Base-by-base conservation (phyloP, 2,888 invertebrate species). In the Aleiodes leptofemur region DNA sequence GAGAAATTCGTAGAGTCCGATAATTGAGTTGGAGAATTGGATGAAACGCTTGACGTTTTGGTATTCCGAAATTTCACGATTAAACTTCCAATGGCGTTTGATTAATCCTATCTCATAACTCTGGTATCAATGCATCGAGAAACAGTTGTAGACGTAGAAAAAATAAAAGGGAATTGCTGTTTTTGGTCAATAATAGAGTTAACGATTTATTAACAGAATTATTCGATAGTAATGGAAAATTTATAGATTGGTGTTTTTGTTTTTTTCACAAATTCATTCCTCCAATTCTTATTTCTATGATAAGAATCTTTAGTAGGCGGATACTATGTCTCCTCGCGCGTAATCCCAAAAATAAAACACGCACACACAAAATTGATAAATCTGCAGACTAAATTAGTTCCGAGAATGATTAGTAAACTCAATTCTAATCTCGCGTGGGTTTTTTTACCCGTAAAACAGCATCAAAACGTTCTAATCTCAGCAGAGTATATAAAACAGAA, bases 401-500 rank as follows among this genome's bases (percentile, higher is more conserved):
- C 57, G 38, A 16, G 29, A 34, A 31, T 59, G 69, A 76, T 77
- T 72, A 73, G 66, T 59, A 57, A 57, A 64, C 64, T 64, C 23
- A 23, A 38, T 75, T 76, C 80, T 82, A 84, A 82, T 85, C 84
- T 80, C 79, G 81, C 81, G 82, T 78, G 80, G 76, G 69, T 80
- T 78, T 81, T 81, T 72, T 38, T 56, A 53, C 56, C 64, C 78
- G 80, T 78, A 80, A 74, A 82, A 79, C 82, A 43, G 64, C 64
- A 48, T 64, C 23, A 29, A 23, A 56, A 29, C 14, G 82, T 43
- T 78, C 70, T 84, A 84, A 89, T 88, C 87, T 87, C 83, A 84
- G 86, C 86, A 83, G 85, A 81, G 83, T 83, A 87, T 43, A 43
- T 88, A 84, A 86, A 88, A 87, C 87, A 88, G 85, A 76, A 82